Evolutionary conservation across 2,797 vertebrate genomes (phyloP).

Genomic region (Channa striata): DNA sequence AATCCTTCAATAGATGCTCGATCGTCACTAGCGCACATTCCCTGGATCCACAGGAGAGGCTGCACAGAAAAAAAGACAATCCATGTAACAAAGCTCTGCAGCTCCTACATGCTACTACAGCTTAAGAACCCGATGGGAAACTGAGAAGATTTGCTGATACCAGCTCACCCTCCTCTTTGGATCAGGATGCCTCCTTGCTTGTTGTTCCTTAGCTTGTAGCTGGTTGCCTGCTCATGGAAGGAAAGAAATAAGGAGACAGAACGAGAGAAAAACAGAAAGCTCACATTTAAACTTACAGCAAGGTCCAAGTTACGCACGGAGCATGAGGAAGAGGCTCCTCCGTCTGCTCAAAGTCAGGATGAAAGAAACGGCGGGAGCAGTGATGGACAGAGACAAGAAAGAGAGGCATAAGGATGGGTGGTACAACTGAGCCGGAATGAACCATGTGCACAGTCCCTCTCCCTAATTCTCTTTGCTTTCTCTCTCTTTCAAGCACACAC

Average conservation of each 20-base stretch:
- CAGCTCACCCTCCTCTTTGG: conserved; percentile 73
- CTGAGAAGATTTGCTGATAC: conserved; percentile 56
- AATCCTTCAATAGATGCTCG: conserved; percentile 29
- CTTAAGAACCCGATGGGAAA: conserved; percentile 65
- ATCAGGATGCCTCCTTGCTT: conserved; percentile 65
- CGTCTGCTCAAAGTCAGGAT: conserved; percentile 16
- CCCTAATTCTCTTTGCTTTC: conserved; percentile 22
- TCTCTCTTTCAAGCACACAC: conserved; percentile 27
- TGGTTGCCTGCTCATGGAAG: conserved; percentile 74
- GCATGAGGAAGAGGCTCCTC: conserved; percentile 23
- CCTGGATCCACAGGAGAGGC: conserved; percentile 36
- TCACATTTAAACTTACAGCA: conserved; percentile 64
- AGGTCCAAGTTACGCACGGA: conserved; percentile 34
- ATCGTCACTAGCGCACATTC: conserved; percentile 17
- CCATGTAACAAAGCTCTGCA: conserved; percentile 56
- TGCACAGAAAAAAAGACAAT: conserved; percentile 30
- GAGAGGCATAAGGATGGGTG: conserved; percentile 65
- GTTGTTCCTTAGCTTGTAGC: conserved; percentile 52
- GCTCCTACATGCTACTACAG: conserved; percentile 53
- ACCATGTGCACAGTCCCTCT: conserved; percentile 72
- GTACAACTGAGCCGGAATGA: conserved; percentile 69
- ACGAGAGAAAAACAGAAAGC: conserved; percentile 53
- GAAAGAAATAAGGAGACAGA: conserved; percentile 43
- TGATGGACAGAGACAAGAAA: conserved; percentile 41
- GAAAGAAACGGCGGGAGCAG: conserved; percentile 36